These are phyloP conservation scores for Heliconius charithonia DNA, from an alignment of 2,888 invertebrate species.

Conservation along the genomic window DNA sequence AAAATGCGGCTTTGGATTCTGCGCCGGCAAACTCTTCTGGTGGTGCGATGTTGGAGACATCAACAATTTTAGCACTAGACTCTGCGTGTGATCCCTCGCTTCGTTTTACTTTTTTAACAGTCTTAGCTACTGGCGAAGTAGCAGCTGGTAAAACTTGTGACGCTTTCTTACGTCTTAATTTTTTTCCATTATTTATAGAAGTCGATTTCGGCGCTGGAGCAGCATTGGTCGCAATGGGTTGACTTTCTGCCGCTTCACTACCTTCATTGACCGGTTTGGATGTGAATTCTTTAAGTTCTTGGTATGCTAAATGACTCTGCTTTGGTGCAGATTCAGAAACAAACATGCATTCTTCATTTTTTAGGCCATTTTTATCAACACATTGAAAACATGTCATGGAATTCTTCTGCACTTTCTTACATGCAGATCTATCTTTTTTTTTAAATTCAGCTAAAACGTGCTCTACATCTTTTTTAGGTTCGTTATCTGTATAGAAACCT, in stretches of 20 bases:
- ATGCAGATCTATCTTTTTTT: constrained; percentile 88
- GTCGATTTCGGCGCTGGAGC: constrained; percentile 68
- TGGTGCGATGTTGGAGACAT: constrained; percentile 71
- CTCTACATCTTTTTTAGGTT: constrained; percentile 86
- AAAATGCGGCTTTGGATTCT: constrained; percentile 85
- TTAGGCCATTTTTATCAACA: constrained; percentile 86
- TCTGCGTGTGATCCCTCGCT: constrained; percentile 68
- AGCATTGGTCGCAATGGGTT: constrained; percentile 70
- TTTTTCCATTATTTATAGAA: constrained; percentile 68
- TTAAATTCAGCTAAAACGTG: constrained; percentile 89
- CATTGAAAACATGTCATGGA: constrained; percentile 91
- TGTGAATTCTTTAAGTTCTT: constrained; percentile 85
- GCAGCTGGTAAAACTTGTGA: constrained; percentile 60
- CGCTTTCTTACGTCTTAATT: constrained; percentile 74
- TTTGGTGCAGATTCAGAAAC: constrained; percentile 87
- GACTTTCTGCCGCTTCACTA: constrained; percentile 71
- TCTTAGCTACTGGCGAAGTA: constrained; percentile 56
- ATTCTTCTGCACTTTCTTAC: constrained; percentile 88
- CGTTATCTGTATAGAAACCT: constrained; percentile 80
- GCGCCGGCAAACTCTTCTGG: constrained; percentile 82
- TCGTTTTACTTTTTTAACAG: constrained; percentile 63
- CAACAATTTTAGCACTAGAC: constrained; percentile 62
- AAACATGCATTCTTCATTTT: constrained; percentile 92
- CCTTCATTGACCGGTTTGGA: constrained; percentile 73
- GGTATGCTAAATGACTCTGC: constrained; percentile 86